Percentiles rank a stretch among this genome's conserved stretches.
Evolutionary conservation across 2,113 vertebrate species (phyloP).

Genomic region (Zingel zingel): DNA sequence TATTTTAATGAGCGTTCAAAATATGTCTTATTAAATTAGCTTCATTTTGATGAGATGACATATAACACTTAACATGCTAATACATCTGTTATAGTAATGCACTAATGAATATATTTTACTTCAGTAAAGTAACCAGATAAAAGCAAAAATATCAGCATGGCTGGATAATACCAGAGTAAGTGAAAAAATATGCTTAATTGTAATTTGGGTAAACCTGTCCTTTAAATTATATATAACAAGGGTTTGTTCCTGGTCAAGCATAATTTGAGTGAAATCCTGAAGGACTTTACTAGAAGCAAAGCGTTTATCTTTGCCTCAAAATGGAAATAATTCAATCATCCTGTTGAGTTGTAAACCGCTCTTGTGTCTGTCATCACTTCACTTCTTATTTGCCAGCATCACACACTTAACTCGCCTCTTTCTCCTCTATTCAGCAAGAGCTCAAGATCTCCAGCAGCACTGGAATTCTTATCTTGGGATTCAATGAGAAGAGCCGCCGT

Average conservation of each 20-base stretch:
- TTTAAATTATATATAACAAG: background rate
- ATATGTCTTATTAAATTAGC: background rate
- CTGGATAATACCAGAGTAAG: background rate
- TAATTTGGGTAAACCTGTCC: background rate
- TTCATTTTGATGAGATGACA: background rate
- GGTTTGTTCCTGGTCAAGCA: background rate
- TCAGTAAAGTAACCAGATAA: background rate
- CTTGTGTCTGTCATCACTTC: background rate
- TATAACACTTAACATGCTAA: background rate
- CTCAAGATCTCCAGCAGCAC: slow-evolving; percentile 34
- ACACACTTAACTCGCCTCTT: slow-evolving; percentile 6
- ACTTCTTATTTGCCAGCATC: slow-evolving; percentile 12
- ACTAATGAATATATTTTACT: background rate
- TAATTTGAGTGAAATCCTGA: background rate
- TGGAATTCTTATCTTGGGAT: slow-evolving; percentile 27
- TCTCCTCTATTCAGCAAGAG: slow-evolving; percentile 23
- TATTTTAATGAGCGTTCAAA: background rate
- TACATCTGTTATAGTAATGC: background rate
- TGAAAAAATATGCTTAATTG: background rate
- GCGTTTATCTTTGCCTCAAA: slow-evolving; percentile 4
- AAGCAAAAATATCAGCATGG: background rate
- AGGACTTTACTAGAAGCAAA: background rate
- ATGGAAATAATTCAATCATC: background rate
- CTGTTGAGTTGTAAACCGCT: background rate
- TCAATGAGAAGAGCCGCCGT: slow-evolving; percentile 43